Percentiles rank a stretch among this genome's conserved stretches.
phyloP scores from a whole-genome alignment of 1,140 invertebrate species.

The Pachyrhynchus sulphureomaculatus region DNA sequence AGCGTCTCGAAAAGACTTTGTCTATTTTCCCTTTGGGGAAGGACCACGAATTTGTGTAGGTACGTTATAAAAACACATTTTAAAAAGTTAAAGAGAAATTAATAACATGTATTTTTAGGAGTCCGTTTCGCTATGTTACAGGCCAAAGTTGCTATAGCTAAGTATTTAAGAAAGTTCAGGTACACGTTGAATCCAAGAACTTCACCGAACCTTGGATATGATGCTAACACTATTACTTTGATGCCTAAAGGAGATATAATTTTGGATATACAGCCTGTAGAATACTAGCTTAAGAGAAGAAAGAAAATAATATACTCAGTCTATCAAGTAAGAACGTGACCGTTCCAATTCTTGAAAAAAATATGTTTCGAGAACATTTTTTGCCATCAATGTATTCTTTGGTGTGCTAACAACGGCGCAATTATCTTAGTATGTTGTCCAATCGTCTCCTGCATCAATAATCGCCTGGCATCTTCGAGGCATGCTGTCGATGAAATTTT shows the following conservation, averaged over 20 bases:
- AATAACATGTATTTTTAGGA: background rate
- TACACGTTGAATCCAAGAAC: background rate
- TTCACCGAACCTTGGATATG: background rate
- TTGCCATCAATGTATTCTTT: too few species aligned
- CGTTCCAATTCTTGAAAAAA: too few species aligned
- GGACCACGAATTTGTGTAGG: conserved; percentile 63
- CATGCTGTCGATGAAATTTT: too few species aligned
- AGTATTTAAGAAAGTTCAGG: background rate
- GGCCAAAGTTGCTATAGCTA: background rate
- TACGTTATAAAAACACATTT: conserved; percentile 27
- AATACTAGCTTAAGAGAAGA: too few species aligned
- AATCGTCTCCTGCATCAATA: too few species aligned
- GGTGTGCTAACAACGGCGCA: too few species aligned
- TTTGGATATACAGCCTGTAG: background rate
- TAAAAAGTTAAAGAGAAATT: background rate
- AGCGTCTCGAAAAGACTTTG: conserved; percentile 11
- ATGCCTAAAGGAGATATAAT: background rate
- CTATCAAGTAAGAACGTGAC: too few species aligned
- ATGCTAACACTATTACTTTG: background rate
- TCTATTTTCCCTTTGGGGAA: conserved; percentile 58
- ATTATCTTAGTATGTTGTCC: too few species aligned
- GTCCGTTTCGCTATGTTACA: background rate
- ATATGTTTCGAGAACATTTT: too few species aligned
- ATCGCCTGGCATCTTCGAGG: too few species aligned
- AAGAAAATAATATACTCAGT: too few species aligned